Percentiles rank a stretch among this genome's conserved stretches.
These are phyloP conservation scores for Drosophila kokeensis DNA, from an alignment of 2,888 invertebrate species.

Conservation along the genomic window DNA sequence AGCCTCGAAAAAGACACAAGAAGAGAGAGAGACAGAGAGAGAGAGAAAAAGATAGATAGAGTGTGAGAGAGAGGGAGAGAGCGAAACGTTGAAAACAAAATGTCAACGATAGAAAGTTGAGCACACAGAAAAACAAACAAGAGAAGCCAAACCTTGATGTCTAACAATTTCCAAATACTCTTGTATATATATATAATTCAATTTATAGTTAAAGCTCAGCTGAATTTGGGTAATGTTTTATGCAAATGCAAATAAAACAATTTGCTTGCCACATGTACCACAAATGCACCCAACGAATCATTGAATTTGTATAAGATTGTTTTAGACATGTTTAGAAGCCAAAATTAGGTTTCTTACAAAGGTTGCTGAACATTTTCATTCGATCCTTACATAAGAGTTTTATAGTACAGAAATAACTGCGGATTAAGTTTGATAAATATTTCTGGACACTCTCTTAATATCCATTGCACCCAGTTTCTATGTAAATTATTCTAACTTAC, in stretches of 20 bases:
- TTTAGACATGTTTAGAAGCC: not conserved
- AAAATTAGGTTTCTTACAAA: not conserved
- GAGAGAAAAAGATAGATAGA: constrained; percentile 24
- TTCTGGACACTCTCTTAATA: no score
- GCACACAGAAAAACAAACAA: constrained; percentile 20
- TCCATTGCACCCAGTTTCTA: no score
- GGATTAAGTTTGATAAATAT: no score
- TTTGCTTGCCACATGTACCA: constrained; percentile 1
- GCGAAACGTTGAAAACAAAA: constrained; percentile 63
- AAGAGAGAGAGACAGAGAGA: constrained; percentile 20
- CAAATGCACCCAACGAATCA: not conserved
- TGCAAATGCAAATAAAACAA: not conserved
- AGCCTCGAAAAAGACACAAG: constrained; percentile 13
- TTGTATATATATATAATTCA: not conserved
- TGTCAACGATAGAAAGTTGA: constrained; percentile 66
- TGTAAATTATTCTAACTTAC: no score
- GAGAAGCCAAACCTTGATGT: not conserved
- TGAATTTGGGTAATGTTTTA: not conserved
- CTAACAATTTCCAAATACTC: constrained; percentile 2
- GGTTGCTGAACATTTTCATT: not conserved
- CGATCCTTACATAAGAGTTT: not conserved
- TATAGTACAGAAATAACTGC: not conserved
- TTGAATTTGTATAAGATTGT: not conserved
- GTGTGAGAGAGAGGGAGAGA: constrained; percentile 40
- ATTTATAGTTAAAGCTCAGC: not conserved